Percentiles rank a stretch among this genome's conserved stretches.
Conservation (phyloP, 2,113 vertebrate genomes). For the Rhagologus leucostigma region DNA sequence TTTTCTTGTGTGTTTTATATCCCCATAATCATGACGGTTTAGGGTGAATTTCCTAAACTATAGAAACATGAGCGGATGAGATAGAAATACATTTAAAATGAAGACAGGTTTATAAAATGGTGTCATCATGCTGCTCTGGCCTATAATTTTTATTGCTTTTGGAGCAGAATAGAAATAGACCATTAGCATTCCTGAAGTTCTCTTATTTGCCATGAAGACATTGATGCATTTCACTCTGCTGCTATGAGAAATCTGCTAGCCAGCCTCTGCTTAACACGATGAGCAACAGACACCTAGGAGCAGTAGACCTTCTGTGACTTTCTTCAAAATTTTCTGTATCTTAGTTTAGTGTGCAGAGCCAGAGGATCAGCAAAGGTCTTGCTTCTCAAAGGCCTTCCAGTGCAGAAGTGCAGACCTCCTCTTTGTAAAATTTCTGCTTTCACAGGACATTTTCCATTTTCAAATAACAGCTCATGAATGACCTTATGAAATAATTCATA, state of each 20-base stretch:
- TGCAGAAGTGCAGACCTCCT: background rate
- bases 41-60: background rate
- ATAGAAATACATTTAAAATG: background rate
- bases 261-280: background rate
- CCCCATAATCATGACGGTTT: background rate
- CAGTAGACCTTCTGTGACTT: background rate
- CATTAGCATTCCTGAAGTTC: background rate
- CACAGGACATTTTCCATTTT: background rate
- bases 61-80: background rate
- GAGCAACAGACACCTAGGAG: background rate
- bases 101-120: background rate
- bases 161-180: background rate
- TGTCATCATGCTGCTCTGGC: background rate
- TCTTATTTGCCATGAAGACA: background rate
- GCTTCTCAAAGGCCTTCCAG: background rate
- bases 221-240: background rate
- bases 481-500: background rate
- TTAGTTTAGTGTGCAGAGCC: background rate
- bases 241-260: background rate
- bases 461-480: background rate
- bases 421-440: background rate
- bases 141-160: background rate
- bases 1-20: background rate
- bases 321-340: background rate
- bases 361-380: background rate